phyloP scores from a whole-genome alignment of 2,888 invertebrate genomes.

The Scaeva pyrastri region DNA sequence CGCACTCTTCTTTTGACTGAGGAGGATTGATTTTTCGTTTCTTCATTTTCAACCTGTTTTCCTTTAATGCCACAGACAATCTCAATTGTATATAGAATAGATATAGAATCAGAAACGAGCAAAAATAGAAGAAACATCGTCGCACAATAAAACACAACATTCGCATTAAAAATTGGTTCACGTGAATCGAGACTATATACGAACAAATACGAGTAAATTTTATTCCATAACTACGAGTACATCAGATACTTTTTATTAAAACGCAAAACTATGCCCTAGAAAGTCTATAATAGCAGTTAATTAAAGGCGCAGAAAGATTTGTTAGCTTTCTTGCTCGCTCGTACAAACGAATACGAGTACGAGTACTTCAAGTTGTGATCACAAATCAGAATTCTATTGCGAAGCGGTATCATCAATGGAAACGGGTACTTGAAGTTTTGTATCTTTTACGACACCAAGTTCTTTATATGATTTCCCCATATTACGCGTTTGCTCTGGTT shows the following conservation, averaged over 20 bases:
- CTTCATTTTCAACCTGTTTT: slow-evolving; percentile 24
- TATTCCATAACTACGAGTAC: background rate
- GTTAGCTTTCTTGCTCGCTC: slow-evolving; percentile 13
- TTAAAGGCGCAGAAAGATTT: slow-evolving; percentile 63
- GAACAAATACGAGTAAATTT: background rate
- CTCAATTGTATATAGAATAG: slow-evolving; percentile 5
- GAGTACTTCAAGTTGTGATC: background rate
- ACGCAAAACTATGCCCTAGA: slow-evolving; percentile 65
- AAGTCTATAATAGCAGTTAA: slow-evolving; percentile 45
- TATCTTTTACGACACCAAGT: background rate
- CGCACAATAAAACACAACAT: slow-evolving; percentile 4
- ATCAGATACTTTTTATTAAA: slow-evolving; percentile 51
- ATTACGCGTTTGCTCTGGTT: background rate
- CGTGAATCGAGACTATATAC: background rate
- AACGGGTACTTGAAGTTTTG: background rate
- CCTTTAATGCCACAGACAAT: background rate
- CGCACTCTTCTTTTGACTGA: background rate
- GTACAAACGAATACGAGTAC: background rate
- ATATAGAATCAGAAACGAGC: background rate
- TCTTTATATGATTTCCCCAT: slow-evolving; percentile 21
- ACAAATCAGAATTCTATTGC: slow-evolving; percentile 1
- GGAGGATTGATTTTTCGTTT: background rate
- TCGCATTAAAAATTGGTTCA: slow-evolving; percentile 24
- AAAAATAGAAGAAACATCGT: background rate
- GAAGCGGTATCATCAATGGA: slow-evolving; percentile 19